These are phyloP conservation scores for Chromis chromis DNA, from an alignment of 2,797 vertebrate species.

Conservation along the genomic window DNA sequence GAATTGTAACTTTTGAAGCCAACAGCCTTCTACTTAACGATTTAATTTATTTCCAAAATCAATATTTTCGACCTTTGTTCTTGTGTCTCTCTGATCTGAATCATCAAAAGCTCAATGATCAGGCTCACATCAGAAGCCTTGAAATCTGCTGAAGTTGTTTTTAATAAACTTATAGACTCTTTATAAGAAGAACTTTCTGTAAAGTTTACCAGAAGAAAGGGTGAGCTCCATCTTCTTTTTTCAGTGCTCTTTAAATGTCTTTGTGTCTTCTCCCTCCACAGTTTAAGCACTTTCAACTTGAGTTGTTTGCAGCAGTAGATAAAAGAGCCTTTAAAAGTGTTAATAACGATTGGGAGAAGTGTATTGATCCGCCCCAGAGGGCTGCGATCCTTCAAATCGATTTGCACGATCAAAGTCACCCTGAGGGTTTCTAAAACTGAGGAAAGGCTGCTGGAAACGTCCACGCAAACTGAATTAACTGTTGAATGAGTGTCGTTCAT, in stretches of 20 bases:
- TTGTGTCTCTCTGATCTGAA: not conserved
- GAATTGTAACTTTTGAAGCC: not conserved
- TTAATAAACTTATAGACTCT: not conserved
- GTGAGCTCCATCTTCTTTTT: not conserved
- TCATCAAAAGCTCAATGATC: not conserved
- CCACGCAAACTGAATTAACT: conserved; percentile 13
- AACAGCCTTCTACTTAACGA: conserved; percentile 1
- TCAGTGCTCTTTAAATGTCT: not conserved
- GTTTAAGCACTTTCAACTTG: not conserved
- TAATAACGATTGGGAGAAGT: conserved; percentile 1
- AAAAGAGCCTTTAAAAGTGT: conserved; percentile 33
- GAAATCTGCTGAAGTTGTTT: not conserved
- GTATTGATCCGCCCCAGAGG: conserved; percentile 38
- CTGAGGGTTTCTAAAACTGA: conserved; percentile 26
- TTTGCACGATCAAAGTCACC: conserved; percentile 45
- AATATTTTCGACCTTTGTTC: not conserved
- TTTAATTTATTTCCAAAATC: not conserved
- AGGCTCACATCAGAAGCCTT: not conserved
- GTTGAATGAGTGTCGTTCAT: not conserved
- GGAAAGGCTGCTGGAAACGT: conserved; percentile 16
- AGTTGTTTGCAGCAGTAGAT: conserved; percentile 15
- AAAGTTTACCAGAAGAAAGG: not conserved
- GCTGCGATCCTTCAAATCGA: conserved; percentile 40
- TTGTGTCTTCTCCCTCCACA: not conserved
- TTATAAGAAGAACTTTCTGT: not conserved